Evolutionary conservation across 2,888 invertebrate genomes (phyloP), one percentile per base, ranked within the genome.

Genomic region (Seladonia tumulorum): DNA sequence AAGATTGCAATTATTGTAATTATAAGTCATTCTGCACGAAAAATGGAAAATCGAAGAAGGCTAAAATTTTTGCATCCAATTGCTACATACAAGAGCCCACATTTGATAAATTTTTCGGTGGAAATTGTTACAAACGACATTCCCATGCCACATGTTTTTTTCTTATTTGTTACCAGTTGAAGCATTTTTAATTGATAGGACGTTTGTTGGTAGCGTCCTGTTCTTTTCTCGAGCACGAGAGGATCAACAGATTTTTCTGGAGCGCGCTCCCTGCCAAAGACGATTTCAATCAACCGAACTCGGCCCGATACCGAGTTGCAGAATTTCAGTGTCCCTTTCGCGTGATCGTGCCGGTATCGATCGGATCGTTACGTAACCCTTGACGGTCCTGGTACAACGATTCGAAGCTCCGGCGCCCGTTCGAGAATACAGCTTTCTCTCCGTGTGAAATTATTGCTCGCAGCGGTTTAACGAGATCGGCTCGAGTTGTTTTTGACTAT

Each of bases 381-480:
- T 42, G 42, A 39, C 53, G 22, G 35, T 63, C 70, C 80, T 70
- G 80, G 83, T 76, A 79, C 79, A 83, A 86, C 81, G 83, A 88
- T 88, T 88, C 86, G 85, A 86, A 81, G 90, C 80, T 79, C 79
- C 60, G 78, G 76, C 77, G 81, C 81, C 86, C 81, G 76, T 72
- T 70, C 79, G 85, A 83, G 83, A 68, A 76, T 84, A 84, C 86
- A 87, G 85, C 90, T 90, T 90, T 89, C 90, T 90, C 91, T 90
- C 84, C 79, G 84, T 84, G 88, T 83, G 77, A 88, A 88, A 78
- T 86, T 81, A 86, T 75, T 84, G 81, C 80, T 82, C 73, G 79
- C 81, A 82, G 83, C 79, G 84, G 66, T 85, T 87, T 79, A 83
- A 83, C 83, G 86, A 88, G 89, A 86, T 81, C 84, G 78, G 80